phyloP scores from a whole-genome alignment of 2,888 invertebrate genomes.

The Pycnomerus fuliginosus region DNA sequence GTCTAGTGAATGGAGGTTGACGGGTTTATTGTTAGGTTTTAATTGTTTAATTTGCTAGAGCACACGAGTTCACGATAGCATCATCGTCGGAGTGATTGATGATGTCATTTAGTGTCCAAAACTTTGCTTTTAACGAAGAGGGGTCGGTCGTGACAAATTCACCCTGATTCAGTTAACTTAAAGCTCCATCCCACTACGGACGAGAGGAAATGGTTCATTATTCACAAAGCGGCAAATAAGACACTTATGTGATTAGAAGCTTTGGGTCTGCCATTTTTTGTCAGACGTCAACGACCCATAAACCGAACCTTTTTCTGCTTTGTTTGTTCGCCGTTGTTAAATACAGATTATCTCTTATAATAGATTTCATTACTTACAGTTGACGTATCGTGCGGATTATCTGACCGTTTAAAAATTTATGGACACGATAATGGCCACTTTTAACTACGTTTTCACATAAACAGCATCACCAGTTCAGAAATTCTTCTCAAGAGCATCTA shows the following conservation, averaged over 20 bases:
- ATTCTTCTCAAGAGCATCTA: too few relatives aligned
- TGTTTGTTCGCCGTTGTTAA: too few relatives aligned
- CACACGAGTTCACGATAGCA: too few relatives aligned
- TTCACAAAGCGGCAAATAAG: constrained; percentile 37
- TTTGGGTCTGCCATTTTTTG: constrained; percentile 25
- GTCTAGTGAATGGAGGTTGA: constrained; percentile 6
- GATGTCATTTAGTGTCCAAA: constrained; percentile 16
- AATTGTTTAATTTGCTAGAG: too few relatives aligned
- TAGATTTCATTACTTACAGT: too few relatives aligned
- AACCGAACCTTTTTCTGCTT: constrained; percentile 16
- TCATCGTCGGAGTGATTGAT: background rate
- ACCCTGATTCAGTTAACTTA: constrained; percentile 18
- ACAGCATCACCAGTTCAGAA: too few relatives aligned
- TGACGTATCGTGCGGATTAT: too few relatives aligned
- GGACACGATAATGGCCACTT: too few relatives aligned
- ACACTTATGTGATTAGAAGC: constrained; percentile 35
- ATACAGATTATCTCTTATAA: too few relatives aligned
- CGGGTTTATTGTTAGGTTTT: too few relatives aligned
- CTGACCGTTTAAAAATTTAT: too few relatives aligned
- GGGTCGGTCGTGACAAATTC: constrained; percentile 16
- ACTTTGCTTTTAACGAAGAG: constrained; percentile 9
- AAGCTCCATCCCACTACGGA: constrained; percentile 10
- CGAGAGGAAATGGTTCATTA: constrained; percentile 35
- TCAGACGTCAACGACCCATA: constrained; percentile 29
- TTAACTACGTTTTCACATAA: too few relatives aligned